These are phyloP conservation scores for Clytia hemisphaerica DNA, from an alignment of 30 jellyfish, hydroid and myxozoan species.

Conservation along the genomic window DNA sequence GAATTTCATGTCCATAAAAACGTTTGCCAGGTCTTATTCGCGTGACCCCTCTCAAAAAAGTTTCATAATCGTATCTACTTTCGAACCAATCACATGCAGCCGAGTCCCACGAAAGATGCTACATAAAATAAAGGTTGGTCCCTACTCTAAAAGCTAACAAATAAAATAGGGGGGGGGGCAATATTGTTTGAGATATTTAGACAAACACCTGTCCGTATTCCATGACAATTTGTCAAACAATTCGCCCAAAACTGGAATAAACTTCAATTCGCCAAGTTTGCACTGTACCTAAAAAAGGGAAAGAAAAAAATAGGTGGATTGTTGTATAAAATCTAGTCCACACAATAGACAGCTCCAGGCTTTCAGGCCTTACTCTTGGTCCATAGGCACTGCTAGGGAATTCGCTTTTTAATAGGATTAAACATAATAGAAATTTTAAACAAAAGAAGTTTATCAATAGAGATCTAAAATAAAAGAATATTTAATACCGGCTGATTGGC, in stretches of 20 bases:
- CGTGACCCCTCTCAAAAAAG: no score
- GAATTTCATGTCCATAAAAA: no score
- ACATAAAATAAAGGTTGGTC: not conserved
- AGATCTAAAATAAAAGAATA: no score
- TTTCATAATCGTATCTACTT: not conserved
- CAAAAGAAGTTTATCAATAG: no score
- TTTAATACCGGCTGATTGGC: not conserved
- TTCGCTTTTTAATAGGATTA: no score
- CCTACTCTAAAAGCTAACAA: not conserved
- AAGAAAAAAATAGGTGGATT: not conserved
- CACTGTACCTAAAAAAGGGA: slow-evolving; percentile 55
- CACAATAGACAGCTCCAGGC: no score
- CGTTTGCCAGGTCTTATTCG: no score
- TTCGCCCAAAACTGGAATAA: slow-evolving; percentile 73
- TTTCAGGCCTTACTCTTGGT: no score
- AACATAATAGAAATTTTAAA: no score
- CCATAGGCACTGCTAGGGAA: no score
- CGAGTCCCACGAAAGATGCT: not conserved
- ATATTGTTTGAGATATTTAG: not conserved
- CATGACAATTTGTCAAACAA: slow-evolving; percentile 81
- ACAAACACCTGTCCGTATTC: slow-evolving; percentile 61
- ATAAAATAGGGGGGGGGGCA: not conserved
- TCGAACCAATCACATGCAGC: no score
- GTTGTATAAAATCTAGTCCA: not conserved
- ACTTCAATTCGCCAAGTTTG: slow-evolving; percentile 64